Evolutionary conservation across 1,140 invertebrate genomes (phyloP).

Genomic region (Tachypleus tridentatus): DNA sequence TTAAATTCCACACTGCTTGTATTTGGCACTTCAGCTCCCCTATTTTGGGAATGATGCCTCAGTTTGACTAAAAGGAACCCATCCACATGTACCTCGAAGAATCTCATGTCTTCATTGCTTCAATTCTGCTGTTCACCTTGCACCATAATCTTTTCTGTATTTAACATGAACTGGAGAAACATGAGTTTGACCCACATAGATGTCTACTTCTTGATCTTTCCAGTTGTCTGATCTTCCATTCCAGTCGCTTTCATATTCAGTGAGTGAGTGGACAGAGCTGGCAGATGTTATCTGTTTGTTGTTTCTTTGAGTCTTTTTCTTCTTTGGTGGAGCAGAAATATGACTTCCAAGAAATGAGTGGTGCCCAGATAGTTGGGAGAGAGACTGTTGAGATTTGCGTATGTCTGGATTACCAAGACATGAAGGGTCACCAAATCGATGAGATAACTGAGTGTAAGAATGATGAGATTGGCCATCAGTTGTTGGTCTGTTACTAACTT

Average conservation of each 20-base stretch:
- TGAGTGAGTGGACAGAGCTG: constrained; percentile 28
- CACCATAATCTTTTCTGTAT: not conserved
- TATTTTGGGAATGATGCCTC: no score
- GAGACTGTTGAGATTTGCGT: constrained; percentile 16
- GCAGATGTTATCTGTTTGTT: constrained; percentile 24
- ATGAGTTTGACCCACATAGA: constrained; percentile 76
- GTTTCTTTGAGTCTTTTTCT: constrained; percentile 21
- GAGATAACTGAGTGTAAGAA: constrained; percentile 12
- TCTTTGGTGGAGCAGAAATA: constrained; percentile 4
- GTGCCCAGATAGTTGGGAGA: constrained; percentile 16
- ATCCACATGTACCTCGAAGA: no score
- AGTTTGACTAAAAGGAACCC: no score
- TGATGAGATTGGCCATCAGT: constrained; percentile 22
- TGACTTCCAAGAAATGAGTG: constrained; percentile 16
- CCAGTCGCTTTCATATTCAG: constrained; percentile 50
- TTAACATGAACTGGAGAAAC: constrained; percentile 5
- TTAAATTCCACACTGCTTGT: no score
- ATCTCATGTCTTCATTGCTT: no score
- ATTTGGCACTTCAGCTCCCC: no score
- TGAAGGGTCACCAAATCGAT: constrained; percentile 3
- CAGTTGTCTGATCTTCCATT: constrained; percentile 49
- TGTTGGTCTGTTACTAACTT: constrained; percentile 7
- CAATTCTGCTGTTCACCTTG: no score
- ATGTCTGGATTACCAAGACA: constrained; percentile 9
- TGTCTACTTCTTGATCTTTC: constrained; percentile 92